Evolutionary conservation across 1,140 invertebrate species (phyloP), one percentile per base, ranked within the genome.

Genomic region (Mylabris phalerata): DNA sequence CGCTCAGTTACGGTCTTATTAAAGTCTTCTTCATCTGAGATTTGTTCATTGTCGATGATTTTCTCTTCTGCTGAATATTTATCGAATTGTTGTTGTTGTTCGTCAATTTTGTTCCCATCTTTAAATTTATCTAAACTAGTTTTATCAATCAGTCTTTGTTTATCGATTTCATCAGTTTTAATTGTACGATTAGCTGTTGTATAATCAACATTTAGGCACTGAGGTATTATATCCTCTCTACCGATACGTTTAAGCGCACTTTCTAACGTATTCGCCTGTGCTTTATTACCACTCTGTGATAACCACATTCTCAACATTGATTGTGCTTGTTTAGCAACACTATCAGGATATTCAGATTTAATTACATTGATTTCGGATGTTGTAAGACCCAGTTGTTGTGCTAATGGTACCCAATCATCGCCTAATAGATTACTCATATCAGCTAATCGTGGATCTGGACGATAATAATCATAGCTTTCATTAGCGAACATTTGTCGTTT

Each of bases 341-440:
- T 93, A 61, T 88, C 84, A 1, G 89, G 84, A 73, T 90, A 87
- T 63, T 95, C 90, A 41, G 85, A 84, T 71, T 93, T 89, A 47
- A 98, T 95, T 51, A 89, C 83, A 59, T 90, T 86, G 13, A 96
- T 88, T 66, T 94, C 91, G 13, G 87, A 85, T n/a, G 90, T 83
- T 48, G 86, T 84, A 2, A 98, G 83, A 55, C 91, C 91, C 39
- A 97, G 76, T 70, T 92, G 88, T 48, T 83, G 81, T 0, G 94
- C 94, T 44, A 98, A 76, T 27, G 85, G 83, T 44, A 93, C 86
- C 95, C 95, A 98, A 75, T 98, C 94, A 59, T 89, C 87, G 40
- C 90, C 92, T 9, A 98, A 75, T 9, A 93, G 78, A 77, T 95
- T 93, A 41, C 92, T 93, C 60, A 98, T 91, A 69, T 97, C 93